Percentiles rank a stretch among this genome's conserved stretches.
Conservation (phyloP, 2,888 invertebrate genomes). For the Charanyca ferruginea region DNA sequence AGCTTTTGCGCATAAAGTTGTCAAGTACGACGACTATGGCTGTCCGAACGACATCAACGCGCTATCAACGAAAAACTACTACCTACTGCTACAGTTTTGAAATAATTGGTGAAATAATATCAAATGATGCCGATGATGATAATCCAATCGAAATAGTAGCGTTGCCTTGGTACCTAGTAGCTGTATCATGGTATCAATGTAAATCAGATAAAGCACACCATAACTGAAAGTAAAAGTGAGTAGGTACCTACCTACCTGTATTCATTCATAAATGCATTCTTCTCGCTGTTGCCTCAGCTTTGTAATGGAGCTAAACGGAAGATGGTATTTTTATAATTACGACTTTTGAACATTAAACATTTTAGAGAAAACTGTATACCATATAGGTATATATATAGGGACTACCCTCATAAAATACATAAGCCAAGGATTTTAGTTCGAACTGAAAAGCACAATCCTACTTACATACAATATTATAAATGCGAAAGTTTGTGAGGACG, state of each 20-base stretch:
- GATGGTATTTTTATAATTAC: background rate
- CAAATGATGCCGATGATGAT: conserved; percentile 54
- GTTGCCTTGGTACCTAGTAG: background rate
- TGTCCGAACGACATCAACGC: conserved; percentile 67
- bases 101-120: conserved; percentile 54
- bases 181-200: background rate
- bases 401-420: background rate
- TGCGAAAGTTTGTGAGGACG: no score
- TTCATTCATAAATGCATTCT: conserved; percentile 2
- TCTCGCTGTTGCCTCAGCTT: background rate
- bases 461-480: no score
- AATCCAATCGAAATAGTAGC: conserved; percentile 49
- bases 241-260: background rate
- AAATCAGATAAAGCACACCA: background rate
- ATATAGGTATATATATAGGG: no score
- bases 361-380: background rate
- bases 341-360: background rate
- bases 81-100: conserved; percentile 70
- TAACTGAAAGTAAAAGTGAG: conserved; percentile 2
- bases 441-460: no score
- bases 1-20: conserved; percentile 75
- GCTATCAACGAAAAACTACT: conserved; percentile 70
- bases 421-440: background rate
- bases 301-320: no score
- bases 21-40: conserved; percentile 77